These are phyloP conservation scores for Scaptodrosophila lebanonensis DNA, from an alignment of 1,140 invertebrate genomes.

Conservation along the genomic window DNA sequence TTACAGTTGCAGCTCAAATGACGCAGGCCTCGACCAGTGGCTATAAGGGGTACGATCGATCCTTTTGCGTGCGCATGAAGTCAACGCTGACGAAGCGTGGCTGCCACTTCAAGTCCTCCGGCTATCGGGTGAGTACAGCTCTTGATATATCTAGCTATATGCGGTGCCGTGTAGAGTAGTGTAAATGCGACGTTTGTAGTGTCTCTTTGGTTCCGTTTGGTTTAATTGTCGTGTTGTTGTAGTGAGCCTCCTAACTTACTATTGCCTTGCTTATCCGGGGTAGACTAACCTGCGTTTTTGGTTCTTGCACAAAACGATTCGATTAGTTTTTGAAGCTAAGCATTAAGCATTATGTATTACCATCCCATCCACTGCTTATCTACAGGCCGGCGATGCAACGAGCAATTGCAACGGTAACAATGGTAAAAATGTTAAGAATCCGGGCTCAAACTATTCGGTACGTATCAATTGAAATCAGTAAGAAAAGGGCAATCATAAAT, in stretches of 20 bases:
- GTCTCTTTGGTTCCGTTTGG: neutral
- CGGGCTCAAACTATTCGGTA: slow-evolving; percentile 77
- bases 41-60: slow-evolving; percentile 92
- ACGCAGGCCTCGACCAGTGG: slow-evolving; percentile 84
- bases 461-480: slow-evolving; percentile 78
- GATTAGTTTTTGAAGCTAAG: slow-evolving; percentile 13
- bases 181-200: slow-evolving; percentile 26
- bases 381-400: slow-evolving; percentile 76
- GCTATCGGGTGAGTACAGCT: slow-evolving; percentile 91
- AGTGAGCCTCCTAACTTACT: slow-evolving; percentile 16
- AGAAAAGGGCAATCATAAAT: slow-evolving; percentile 39
- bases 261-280: slow-evolving; percentile 6
- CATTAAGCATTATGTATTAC: slow-evolving; percentile 65
- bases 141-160: neutral
- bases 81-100: slow-evolving; percentile 97
- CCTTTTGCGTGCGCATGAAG: slow-evolving; percentile 98
- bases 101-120: slow-evolving; percentile 98
- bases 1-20: slow-evolving; percentile 92
- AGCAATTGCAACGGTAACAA: slow-evolving; percentile 70
- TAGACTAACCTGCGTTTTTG: slow-evolving; percentile 47
- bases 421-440: slow-evolving; percentile 77
- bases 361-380: slow-evolving; percentile 76
- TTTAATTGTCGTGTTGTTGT: neutral
- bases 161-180: slow-evolving; percentile 35
- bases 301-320: too few species aligned